Conservation (phyloP, 2,113 vertebrate species). For the Lagopus muta region DNA sequence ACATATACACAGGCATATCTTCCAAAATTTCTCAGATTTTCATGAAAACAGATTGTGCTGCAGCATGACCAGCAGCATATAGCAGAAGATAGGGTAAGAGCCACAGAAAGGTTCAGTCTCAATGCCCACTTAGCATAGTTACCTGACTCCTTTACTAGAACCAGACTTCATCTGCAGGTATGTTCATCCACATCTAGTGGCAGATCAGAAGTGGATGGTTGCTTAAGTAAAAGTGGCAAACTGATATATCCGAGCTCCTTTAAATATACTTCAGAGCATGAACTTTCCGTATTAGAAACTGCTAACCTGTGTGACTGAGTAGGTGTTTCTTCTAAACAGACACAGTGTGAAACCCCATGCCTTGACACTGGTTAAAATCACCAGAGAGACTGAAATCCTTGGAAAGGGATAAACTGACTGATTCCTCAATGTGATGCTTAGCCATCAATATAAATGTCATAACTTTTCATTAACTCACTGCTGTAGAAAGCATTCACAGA, state of each 20-base stretch:
- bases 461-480: neutral
- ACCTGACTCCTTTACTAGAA: neutral
- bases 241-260: rapidly evolving
- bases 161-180: too few species aligned
- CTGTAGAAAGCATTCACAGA: neutral
- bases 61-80: neutral
- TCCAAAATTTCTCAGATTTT: neutral
- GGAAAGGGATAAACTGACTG: neutral
- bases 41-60: neutral
- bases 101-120: neutral
- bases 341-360: neutral
- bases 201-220: rapidly evolving
- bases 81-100: neutral
- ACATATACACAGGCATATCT: neutral
- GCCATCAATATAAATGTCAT: neutral
- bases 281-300: neutral
- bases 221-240: neutral
- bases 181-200: neutral
- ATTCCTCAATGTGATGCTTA: neutral
- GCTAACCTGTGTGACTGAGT: neutral
- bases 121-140: neutral
- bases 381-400: neutral
- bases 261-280: neutral
- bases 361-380: neutral
- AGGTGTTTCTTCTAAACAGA: neutral